These are phyloP conservation scores for Sesamia nonagrioides DNA, from an alignment of 1,140 invertebrate genomes.

Conservation along the genomic window DNA sequence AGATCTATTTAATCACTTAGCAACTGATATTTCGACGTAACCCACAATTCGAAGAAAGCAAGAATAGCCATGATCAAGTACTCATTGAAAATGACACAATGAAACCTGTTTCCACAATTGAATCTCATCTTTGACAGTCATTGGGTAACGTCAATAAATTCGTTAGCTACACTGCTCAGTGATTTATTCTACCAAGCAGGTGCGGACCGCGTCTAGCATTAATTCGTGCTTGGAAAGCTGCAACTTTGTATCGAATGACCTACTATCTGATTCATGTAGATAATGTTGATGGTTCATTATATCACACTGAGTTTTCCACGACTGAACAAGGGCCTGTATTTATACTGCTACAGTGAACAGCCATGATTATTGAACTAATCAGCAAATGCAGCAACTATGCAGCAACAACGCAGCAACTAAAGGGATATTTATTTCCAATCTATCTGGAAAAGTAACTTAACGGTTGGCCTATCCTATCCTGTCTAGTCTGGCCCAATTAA, in stretches of 20 bases:
- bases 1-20: background rate
- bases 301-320: background rate
- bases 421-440: too few species aligned
- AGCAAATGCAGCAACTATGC: too few species aligned
- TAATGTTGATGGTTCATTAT: slow-evolving; percentile 15
- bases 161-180: background rate
- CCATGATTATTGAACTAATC: background rate
- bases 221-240: slow-evolving; percentile 32
- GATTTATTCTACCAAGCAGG: slow-evolving; percentile 33
- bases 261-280: slow-evolving; percentile 25
- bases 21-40: background rate
- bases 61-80: background rate
- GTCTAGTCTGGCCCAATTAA: too few species aligned
- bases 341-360: background rate
- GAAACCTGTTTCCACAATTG: slow-evolving; percentile 7
- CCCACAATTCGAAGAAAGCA: background rate
- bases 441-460: too few species aligned
- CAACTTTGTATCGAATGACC: slow-evolving; percentile 15
- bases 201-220: background rate
- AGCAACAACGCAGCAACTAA: too few species aligned
- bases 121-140: background rate
- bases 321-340: too few species aligned
- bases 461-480: too few species aligned
- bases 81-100: background rate
- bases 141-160: slow-evolving; percentile 29